Evolutionary conservation across 2,888 invertebrate genomes (phyloP).

Genomic region (Tricholauxania praeusta): DNA sequence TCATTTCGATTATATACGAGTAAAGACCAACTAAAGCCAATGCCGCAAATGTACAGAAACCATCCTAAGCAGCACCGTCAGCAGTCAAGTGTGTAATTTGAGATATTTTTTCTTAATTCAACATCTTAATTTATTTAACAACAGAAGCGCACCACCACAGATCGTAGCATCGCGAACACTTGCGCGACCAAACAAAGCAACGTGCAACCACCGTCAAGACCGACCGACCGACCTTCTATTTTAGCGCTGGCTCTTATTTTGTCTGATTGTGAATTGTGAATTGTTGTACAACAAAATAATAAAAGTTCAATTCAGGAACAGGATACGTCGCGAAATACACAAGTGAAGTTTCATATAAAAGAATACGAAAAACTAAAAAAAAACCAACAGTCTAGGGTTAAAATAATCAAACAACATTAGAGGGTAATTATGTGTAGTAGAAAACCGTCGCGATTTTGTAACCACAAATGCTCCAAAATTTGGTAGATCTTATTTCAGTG

Average conservation of each 20-base stretch:
- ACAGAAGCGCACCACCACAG: constrained; percentile 45
- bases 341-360: too few relatives aligned
- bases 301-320: constrained; percentile 25
- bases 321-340: constrained; percentile 25
- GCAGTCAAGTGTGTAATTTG: constrained; percentile 65
- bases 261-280: neutral
- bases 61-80: constrained; percentile 38
- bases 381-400: constrained; percentile 9
- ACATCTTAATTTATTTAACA: constrained; percentile 51
- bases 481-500: too few relatives aligned
- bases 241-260: constrained; percentile 15
- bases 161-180: constrained; percentile 21
- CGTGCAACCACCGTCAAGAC: constrained; percentile 28
- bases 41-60: constrained; percentile 1
- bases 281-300: constrained; percentile 12
- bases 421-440: constrained; percentile 25
- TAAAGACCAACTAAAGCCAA: constrained; percentile 9
- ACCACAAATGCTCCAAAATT: neutral
- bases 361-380: neutral
- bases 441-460: neutral
- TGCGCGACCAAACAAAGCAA: constrained; percentile 37
- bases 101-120: constrained; percentile 63
- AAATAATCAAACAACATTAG: constrained; percentile 10
- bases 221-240: constrained; percentile 21
- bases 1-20: constrained; percentile 45